phyloP scores from a whole-genome alignment of 2,113 vertebrate species.

The Tupaia tana region DNA sequence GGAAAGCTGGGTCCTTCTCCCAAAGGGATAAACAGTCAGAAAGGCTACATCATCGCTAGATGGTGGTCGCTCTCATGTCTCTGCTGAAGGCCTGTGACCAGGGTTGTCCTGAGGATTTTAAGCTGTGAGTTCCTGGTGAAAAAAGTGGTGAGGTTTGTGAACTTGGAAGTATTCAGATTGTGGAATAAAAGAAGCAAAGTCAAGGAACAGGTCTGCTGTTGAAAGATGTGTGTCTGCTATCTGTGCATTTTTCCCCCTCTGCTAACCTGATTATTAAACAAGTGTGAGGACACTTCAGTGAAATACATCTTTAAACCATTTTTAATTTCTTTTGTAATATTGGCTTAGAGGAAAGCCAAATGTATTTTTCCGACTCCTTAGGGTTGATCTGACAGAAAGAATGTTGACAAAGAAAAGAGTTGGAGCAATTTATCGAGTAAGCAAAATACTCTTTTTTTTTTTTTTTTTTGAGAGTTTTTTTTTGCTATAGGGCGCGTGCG shows the following conservation, averaged over 20 bases:
- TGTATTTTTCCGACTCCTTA: conserved; percentile 22
- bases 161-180: not conserved
- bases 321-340: conserved; percentile 32
- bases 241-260: not conserved
- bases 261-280: not conserved
- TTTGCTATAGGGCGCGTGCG: too few relatives aligned
- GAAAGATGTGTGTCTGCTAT: not conserved
- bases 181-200: not conserved
- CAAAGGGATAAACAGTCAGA: not conserved
- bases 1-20: not conserved
- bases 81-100: not conserved
- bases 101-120: not conserved
- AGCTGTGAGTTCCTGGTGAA: not conserved
- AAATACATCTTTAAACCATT: not conserved
- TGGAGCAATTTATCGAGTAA: conserved; percentile 24
- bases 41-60: not conserved
- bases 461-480: too few relatives aligned
- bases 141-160: not conserved
- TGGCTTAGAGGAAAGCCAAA: not conserved
- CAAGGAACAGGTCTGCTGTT: not conserved
- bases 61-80: not conserved
- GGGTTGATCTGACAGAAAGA: not conserved
- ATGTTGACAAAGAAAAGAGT: not conserved
- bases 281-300: not conserved
- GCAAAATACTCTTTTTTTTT: conserved; percentile 23